Evolutionary conservation across 2,797 vertebrate genomes (phyloP).

Genomic region (Lithobates pipiens): DNA sequence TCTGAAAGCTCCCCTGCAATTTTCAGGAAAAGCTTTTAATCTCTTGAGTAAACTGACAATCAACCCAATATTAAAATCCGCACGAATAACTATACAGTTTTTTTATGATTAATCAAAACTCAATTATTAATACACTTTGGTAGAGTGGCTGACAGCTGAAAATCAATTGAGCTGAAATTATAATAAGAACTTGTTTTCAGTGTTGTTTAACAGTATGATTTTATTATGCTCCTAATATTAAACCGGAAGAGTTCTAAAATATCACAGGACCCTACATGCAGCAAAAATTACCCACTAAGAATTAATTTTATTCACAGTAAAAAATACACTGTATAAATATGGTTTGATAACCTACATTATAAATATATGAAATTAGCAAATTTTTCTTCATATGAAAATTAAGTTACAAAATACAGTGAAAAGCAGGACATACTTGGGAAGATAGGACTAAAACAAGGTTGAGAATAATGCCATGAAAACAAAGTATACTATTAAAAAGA

Average conservation of each 20-base stretch:
- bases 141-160: conserved; percentile 2
- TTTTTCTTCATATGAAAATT: no score
- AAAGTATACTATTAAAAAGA: no score
- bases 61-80: not conserved
- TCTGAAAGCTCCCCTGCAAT: not conserved
- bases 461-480: no score
- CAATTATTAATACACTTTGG: conserved; percentile 4
- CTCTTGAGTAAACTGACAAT: not conserved
- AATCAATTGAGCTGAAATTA: conserved; percentile 19
- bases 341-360: not conserved
- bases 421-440: no score
- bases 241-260: not conserved
- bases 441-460: no score
- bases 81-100: not conserved
- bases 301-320: not conserved
- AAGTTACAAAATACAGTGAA: no score
- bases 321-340: not conserved
- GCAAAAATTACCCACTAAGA: not conserved
- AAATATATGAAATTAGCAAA: no score
- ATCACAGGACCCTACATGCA: not conserved
- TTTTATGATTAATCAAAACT: not conserved
- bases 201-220: conserved; percentile 17
- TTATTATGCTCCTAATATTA: not conserved
- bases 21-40: not conserved
- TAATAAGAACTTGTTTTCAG: conserved; percentile 17